Percentiles rank a stretch among this genome's conserved stretches.
These are phyloP conservation scores for Notarius lentiginosus DNA, from an alignment of 2,113 vertebrate species.

Conservation along the genomic window DNA sequence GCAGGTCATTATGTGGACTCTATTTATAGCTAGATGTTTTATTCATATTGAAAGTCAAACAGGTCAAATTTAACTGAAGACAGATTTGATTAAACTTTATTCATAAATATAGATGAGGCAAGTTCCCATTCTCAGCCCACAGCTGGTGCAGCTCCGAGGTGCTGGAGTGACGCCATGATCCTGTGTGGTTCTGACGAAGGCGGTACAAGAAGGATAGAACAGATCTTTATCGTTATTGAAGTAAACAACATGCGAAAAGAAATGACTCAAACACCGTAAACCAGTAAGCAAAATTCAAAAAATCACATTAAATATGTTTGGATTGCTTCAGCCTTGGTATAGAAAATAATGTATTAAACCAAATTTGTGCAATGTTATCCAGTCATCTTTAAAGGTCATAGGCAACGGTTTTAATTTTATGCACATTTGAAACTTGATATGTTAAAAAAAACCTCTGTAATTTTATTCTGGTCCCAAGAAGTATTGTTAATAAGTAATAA, in stretches of 20 bases:
- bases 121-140: not conserved
- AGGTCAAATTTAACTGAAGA: not conserved
- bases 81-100: not conserved
- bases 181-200: not conserved
- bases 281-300: not conserved
- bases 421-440: no score
- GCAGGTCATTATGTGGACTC: not conserved
- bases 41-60: not conserved
- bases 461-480: no score
- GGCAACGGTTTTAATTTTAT: no score
- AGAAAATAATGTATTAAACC: not conserved
- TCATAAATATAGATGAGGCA: conserved; percentile 1
- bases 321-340: not conserved
- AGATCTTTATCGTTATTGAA: not conserved
- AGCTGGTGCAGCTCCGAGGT: not conserved
- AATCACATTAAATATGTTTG: not conserved
- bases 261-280: not conserved
- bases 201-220: not conserved
- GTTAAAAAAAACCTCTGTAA: no score
- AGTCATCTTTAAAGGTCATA: not conserved
- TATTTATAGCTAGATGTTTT: not conserved
- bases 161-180: not conserved
- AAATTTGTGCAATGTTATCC: not conserved
- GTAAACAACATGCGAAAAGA: not conserved
- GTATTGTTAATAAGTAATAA: no score